Conservation (phyloP, 2,888 invertebrate genomes). For the Fragum whitleyi region DNA sequence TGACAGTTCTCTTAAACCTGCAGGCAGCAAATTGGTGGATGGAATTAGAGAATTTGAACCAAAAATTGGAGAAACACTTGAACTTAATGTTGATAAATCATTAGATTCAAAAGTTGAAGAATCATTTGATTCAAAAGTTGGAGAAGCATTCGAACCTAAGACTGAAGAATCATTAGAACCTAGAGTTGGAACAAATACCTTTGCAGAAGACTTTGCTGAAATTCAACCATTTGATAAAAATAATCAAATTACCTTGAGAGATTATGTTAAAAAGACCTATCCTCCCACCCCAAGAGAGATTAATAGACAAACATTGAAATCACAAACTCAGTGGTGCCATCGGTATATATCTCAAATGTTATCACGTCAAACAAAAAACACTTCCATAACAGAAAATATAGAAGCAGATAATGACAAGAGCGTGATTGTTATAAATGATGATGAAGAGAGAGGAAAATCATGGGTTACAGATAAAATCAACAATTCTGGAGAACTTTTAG, state of each 20-base stretch:
- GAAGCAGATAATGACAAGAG: background rate
- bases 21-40: background rate
- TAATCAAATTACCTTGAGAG: conserved; percentile 10
- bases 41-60: no score
- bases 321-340: conserved; percentile 56
- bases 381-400: background rate
- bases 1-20: background rate
- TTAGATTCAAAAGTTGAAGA: no score
- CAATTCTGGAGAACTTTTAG: background rate
- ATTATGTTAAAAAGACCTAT: conserved; percentile 22
- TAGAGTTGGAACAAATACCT: background rate
- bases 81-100: no score
- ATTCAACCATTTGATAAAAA: background rate
- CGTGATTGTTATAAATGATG: background rate
- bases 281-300: conserved; percentile 19
- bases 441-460: background rate
- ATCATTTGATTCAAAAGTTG: no score
- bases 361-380: background rate
- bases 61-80: no score
- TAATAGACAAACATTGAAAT: conserved; percentile 36
- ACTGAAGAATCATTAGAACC: no score
- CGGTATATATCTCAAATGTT: conserved; percentile 26
- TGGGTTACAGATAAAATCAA: background rate
- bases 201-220: background rate
- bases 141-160: no score